These are phyloP conservation scores for Paedocypris micromegethes DNA, from an alignment of 2,797 vertebrate species.

Conservation along the genomic window DNA sequence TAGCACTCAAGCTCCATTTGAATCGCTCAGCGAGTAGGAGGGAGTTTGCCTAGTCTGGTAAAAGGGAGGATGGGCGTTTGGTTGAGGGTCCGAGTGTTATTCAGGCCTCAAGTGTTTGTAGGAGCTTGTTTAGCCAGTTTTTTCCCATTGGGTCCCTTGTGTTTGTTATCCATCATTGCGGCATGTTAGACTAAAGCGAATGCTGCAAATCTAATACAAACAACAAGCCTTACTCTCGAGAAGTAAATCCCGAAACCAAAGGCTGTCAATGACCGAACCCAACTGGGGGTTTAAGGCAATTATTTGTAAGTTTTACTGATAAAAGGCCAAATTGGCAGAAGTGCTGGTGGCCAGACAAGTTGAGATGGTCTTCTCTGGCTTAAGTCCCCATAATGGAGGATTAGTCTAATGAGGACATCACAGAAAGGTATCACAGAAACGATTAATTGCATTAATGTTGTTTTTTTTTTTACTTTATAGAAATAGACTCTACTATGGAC, in stretches of 20 bases:
- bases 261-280: background rate
- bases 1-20: slow-evolving; percentile 20
- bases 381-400: slow-evolving; percentile 1
- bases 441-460: too few species aligned
- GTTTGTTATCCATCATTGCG: too few species aligned
- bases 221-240: too few species aligned
- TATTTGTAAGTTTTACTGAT: background rate
- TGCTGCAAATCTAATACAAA: too few species aligned
- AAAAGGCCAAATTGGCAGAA: background rate
- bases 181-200: too few species aligned
- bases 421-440: background rate
- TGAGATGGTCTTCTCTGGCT: slow-evolving; percentile 12
- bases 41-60: background rate
- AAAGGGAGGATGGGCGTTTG: background rate
- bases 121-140: too few species aligned
- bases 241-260: too few species aligned
- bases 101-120: too few species aligned
- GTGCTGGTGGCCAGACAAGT: background rate
- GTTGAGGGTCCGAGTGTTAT: background rate
- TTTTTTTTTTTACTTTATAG: too few species aligned
- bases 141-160: too few species aligned
- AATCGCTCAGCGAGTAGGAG: background rate
- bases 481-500: too few species aligned
- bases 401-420: slow-evolving; percentile 6
- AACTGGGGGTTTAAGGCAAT: background rate